Percentiles rank a stretch among this genome's conserved stretches.
Conservation (phyloP, 2,888 invertebrate species). For the Cephus runcator region DNA sequence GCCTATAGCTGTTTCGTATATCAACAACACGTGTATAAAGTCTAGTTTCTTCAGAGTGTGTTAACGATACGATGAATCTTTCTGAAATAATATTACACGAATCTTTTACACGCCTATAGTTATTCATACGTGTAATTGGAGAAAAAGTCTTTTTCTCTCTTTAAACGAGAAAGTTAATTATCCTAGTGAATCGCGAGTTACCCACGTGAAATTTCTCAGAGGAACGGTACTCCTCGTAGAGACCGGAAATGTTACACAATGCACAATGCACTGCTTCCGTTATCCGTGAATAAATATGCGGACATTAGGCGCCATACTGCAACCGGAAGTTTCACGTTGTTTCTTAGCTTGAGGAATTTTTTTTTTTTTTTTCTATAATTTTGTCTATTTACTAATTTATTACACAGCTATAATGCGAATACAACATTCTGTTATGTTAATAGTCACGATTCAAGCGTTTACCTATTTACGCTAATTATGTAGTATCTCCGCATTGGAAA, state of each 20-base stretch:
- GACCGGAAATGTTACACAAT: slow-evolving; percentile 38
- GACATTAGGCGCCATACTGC: slow-evolving; percentile 15
- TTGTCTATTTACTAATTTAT: not conserved
- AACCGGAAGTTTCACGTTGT: not conserved
- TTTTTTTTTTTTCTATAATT: not conserved
- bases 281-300: slow-evolving; percentile 1
- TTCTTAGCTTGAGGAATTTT: not conserved
- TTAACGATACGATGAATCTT: not conserved
- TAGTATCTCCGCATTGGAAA: too few relatives aligned
- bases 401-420: not conserved
- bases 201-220: slow-evolving; percentile 18
- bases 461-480: not conserved
- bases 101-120: not conserved
- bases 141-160: not conserved
- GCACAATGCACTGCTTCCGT: slow-evolving; percentile 17
- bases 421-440: not conserved
- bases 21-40: not conserved
- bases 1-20: not conserved
- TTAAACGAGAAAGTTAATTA: not conserved
- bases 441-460: not conserved
- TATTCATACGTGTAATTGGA: not conserved
- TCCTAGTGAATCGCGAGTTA: not conserved
- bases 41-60: not conserved
- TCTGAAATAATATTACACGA: not conserved
- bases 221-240: slow-evolving; percentile 22